A percentile compares a stretch with the other conserved stretches of the same genome.
Conservation (phyloP, 2,888 invertebrate genomes). For the Torymus tubicola region DNA sequence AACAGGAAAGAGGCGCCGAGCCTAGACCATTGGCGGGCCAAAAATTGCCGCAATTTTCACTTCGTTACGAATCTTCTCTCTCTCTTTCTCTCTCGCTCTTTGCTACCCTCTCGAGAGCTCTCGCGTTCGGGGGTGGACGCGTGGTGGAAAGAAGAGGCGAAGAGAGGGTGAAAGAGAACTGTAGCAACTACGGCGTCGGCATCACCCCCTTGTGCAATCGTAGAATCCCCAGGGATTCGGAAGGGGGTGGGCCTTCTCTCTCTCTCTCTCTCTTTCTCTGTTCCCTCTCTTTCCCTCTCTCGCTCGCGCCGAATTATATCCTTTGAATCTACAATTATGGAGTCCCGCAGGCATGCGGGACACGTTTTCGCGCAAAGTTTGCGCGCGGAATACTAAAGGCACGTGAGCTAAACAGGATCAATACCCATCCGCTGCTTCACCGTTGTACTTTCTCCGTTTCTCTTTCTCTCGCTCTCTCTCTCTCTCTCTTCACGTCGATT, state of each 20-base stretch:
- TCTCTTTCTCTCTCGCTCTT: constrained; percentile 40
- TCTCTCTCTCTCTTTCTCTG: constrained; percentile 43
- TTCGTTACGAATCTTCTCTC: constrained; percentile 68
- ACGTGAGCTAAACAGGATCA: constrained; percentile 72
- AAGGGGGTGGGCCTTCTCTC: constrained; percentile 37
- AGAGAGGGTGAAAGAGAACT: constrained; percentile 9
- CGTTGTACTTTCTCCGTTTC: constrained; percentile 27
- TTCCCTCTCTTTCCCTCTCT: constrained; percentile 25
- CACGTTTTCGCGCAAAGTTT: constrained; percentile 73
- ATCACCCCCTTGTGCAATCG: constrained; percentile 55
- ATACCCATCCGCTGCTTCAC: constrained; percentile 64
- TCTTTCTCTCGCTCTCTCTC: background rate
- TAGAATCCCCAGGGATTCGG: constrained; percentile 58
- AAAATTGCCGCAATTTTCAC: constrained; percentile 73
- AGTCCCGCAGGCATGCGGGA: constrained; percentile 70
- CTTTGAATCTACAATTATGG: constrained; percentile 76
- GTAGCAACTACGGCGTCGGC: background rate
- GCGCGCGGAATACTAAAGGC: constrained; percentile 74
- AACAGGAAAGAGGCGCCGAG: background rate
- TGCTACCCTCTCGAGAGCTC: constrained; percentile 3
- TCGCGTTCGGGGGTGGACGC: background rate
- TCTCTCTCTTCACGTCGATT: constrained; percentile 8
- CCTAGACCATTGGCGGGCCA: background rate
- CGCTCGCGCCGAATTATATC: constrained; percentile 71
- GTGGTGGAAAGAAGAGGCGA: background rate